These are phyloP conservation scores for Poeciliopsis occidentalis DNA, from an alignment of 2,113 vertebrate genomes.

Conservation along the genomic window DNA sequence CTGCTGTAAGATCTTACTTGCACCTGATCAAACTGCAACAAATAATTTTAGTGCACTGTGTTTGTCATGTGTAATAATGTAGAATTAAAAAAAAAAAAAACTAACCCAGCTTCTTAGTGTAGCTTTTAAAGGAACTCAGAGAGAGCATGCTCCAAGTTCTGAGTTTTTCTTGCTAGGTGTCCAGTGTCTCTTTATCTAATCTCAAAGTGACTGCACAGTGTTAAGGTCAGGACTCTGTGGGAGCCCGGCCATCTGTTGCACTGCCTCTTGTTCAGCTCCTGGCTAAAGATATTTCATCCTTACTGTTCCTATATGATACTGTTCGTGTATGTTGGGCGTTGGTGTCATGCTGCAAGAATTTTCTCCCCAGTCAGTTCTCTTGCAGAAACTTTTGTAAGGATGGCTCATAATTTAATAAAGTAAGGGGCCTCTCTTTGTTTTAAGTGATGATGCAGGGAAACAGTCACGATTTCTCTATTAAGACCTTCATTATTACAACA, in stretches of 20 bases:
- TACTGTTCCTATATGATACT: background rate
- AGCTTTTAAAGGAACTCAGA: background rate
- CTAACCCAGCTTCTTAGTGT: background rate
- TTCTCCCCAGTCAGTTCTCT: background rate
- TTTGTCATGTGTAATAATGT: background rate
- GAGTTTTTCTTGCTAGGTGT: background rate
- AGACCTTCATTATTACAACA: background rate
- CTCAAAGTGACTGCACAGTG: constrained; percentile 7
- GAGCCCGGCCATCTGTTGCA: constrained; percentile 18
- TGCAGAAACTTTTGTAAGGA: background rate
- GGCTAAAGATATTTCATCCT: constrained; percentile 14
- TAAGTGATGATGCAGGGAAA: background rate
- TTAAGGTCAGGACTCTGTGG: constrained; percentile 9
- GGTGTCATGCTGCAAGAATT: background rate
- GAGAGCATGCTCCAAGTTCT: background rate
- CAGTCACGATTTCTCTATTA: background rate
- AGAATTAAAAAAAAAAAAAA: background rate
- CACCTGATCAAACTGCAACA: constrained; percentile 17
- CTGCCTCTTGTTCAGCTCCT: constrained; percentile 9
- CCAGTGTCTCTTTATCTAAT: constrained; percentile 14
- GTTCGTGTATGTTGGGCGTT: background rate
- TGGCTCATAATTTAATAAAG: background rate
- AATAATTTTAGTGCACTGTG: background rate
- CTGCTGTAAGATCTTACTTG: constrained; percentile 8
- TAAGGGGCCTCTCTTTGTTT: background rate